Evolutionary conservation across 1,140 invertebrate species (phyloP).

Genomic region (Uloborus diversus): DNA sequence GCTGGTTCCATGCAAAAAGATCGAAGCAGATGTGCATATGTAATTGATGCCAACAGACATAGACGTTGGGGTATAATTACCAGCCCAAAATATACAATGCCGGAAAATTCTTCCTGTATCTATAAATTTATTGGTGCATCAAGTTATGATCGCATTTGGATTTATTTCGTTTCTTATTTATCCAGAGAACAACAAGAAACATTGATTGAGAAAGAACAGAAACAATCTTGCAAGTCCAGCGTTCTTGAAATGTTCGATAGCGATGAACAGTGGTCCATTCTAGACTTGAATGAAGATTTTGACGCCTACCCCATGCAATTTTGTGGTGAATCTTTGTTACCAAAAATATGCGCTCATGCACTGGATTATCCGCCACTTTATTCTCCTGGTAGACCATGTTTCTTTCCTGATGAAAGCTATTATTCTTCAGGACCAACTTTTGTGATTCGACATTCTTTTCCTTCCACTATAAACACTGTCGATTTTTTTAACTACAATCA

Average conservation of each 20-base stretch:
- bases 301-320: slow-evolving; percentile 12
- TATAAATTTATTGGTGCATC: slow-evolving; percentile 81
- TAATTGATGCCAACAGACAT: slow-evolving; percentile 79
- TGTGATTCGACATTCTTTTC: slow-evolving; percentile 30
- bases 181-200: slow-evolving; percentile 32
- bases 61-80: slow-evolving; percentile 76
- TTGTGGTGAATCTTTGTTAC: slow-evolving; percentile 57
- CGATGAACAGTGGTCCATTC: slow-evolving; percentile 19
- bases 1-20: slow-evolving; percentile 16
- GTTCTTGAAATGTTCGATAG: slow-evolving; percentile 57
- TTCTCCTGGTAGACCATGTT: slow-evolving; percentile 55
- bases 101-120: slow-evolving; percentile 85
- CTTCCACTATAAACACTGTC: slow-evolving; percentile 14
- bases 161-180: slow-evolving; percentile 74
- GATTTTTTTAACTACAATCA: slow-evolving; percentile 34
- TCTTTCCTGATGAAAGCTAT: slow-evolving; percentile 57
- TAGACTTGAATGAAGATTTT: slow-evolving; percentile 26
- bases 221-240: slow-evolving; percentile 50
- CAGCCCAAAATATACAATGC: slow-evolving; percentile 81
- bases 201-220: slow-evolving; percentile 5
- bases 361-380: slow-evolving; percentile 41
- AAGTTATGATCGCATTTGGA: slow-evolving; percentile 81
- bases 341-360: slow-evolving; percentile 58
- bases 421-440: slow-evolving; percentile 57
- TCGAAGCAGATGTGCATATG: slow-evolving; percentile 83